Evolutionary conservation across 2,113 vertebrate genomes (phyloP).

Genomic region (Pygoscelis antarcticus): DNA sequence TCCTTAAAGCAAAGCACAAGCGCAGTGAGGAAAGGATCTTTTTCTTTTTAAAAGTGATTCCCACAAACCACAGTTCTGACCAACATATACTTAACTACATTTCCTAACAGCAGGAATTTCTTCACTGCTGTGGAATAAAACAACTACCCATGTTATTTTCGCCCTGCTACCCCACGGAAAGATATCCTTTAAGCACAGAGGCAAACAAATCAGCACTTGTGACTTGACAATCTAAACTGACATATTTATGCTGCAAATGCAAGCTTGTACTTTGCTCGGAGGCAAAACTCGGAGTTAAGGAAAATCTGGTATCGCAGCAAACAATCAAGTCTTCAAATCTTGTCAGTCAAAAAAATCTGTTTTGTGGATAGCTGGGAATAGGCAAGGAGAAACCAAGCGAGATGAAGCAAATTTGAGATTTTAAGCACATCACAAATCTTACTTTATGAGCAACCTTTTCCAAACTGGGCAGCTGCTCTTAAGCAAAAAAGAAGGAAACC

Average conservation of each 20-base stretch:
- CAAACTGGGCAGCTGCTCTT: neutral
- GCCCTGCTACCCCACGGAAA: neutral
- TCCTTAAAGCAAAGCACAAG: neutral
- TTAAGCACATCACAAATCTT: neutral
- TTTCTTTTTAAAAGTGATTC: neutral
- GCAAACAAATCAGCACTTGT: neutral
- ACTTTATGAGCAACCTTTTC: neutral
- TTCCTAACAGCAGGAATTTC: neutral
- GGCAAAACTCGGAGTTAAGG: neutral
- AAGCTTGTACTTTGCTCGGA: slow-evolving; percentile 20
- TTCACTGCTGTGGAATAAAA: neutral
- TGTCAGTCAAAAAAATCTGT: neutral
- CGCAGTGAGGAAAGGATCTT: neutral
- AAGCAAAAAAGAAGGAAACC: neutral
- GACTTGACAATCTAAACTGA: slow-evolving; percentile 9
- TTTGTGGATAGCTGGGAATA: neutral
- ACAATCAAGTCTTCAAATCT: neutral
- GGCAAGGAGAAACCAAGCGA: neutral
- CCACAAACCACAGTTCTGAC: neutral
- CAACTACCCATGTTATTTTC: neutral
- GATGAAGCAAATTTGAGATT: neutral
- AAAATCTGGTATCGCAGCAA: neutral
- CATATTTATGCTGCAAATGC: neutral
- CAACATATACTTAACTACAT: neutral
- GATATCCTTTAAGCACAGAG: neutral